Conservation (phyloP, 2,797 vertebrate species). For the Babyrousa celebensis region DNA sequence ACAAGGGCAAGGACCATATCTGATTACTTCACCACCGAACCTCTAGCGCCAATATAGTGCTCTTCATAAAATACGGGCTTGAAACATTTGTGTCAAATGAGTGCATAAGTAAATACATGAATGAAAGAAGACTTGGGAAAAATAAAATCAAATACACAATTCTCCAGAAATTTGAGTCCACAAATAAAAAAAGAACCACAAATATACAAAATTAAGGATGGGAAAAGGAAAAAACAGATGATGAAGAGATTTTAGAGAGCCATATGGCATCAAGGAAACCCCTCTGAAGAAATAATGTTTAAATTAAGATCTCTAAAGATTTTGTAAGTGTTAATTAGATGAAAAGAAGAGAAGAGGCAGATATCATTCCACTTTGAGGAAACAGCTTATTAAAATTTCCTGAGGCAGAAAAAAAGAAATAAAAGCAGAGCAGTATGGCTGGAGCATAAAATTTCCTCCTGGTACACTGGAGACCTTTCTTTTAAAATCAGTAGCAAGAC, state of each 20-base stretch:
- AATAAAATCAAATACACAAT: background rate
- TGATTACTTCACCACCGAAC: background rate
- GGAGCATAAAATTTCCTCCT: background rate
- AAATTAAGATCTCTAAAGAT: background rate
- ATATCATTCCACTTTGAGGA: background rate
- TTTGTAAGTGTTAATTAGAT: background rate
- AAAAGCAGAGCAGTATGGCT: background rate
- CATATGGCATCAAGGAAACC: background rate
- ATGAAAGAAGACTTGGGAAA: background rate
- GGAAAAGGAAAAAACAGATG: background rate
- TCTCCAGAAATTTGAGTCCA: slow-evolving; percentile 9
- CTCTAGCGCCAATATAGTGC: background rate
- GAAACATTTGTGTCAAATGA: background rate
- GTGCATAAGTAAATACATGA: background rate
- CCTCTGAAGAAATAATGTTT: background rate
- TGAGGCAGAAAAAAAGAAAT: slow-evolving; percentile 21
- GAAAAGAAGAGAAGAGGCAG: background rate
- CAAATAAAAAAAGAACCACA: slow-evolving; percentile 1
- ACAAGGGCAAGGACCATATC: background rate
- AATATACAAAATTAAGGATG: background rate
- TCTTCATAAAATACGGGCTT: background rate
- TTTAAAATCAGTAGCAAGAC: background rate
- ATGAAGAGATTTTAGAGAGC: background rate
- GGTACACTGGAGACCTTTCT: background rate
- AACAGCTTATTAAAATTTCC: background rate